Evolutionary conservation across 2,797 vertebrate species (phyloP), one percentile per base, ranked within the genome.

Genomic region (Pseudotriccus pelzelni): DNA sequence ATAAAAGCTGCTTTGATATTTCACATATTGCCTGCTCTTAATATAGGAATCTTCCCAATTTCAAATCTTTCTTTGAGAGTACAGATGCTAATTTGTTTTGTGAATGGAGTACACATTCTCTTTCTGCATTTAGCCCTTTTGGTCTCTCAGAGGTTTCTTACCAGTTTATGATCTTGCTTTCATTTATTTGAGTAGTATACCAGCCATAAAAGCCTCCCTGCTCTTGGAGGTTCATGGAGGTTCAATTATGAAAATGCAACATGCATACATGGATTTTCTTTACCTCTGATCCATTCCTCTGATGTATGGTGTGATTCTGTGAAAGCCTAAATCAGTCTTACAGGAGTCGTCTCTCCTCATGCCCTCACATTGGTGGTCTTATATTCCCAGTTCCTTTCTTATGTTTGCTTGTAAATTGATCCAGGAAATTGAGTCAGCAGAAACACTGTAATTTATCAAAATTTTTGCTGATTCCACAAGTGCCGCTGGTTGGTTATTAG

Each of bases 351-450:
- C 28, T 64, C 36, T 64, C 53, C 28, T 81, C 30, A 7, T 79
- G 37, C 21, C 21, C 23, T 76, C 41, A 15, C 0, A 0, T 22
- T 23, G 14, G 41, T 83, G 7, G 16, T 20, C 8, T 50, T 63
- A 12, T 5, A n/a, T 52, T 74, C 5, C 13, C 30, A 12, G 10
- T 50, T 80, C 6, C 11, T 66, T 69, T 73, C 30, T 69, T 82
- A 12, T 36, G 4, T 60, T 86, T 90, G 25, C 32, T 69, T 69
- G 12, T 58, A 30, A 89, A 62, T 62, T 62, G 55, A 36, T 73
- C 36, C 13, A 50, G 64, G 21, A 70, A 47, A 8, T 39, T 66
- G 24, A 73, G 36, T 73, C 14, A 77, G 36, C 47, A 63, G 64
- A 70, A 90, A 55, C n/a, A 27, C 11, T 49, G 30, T 47, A 46